Evolutionary conservation across 2,113 vertebrate species (phyloP).

Genomic region (Bubo scandiacus): DNA sequence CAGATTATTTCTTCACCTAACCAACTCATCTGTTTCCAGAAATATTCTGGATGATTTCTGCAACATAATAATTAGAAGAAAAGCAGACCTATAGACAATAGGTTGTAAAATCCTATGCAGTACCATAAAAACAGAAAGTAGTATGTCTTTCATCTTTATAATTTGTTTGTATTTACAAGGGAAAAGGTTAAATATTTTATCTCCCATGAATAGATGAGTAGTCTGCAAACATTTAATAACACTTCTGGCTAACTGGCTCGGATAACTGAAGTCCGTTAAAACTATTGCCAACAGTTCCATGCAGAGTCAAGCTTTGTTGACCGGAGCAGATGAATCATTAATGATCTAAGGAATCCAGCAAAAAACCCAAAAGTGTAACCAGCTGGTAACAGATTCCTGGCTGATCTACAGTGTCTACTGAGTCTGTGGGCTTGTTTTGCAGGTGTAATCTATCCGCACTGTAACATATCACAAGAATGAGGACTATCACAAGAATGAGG

Average conservation of each 20-base stretch:
- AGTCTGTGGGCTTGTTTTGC: not conserved
- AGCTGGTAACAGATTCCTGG: not conserved
- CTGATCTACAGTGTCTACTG: not conserved
- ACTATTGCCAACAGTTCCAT: not conserved
- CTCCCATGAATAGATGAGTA: not conserved
- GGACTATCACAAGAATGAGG: not conserved
- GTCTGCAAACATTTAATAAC: not conserved
- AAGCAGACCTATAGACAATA: not conserved
- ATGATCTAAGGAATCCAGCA: not conserved
- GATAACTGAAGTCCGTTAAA: not conserved
- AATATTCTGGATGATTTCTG: not conserved
- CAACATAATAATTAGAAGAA: not conserved
- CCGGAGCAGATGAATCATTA: not conserved
- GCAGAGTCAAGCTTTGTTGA: not conserved
- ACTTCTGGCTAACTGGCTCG: not conserved
- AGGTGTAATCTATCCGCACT: rapidly evolving
- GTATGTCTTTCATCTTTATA: not conserved
- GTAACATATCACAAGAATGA: not conserved
- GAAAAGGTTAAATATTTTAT: slow-evolving; percentile 5
- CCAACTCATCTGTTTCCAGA: not conserved
- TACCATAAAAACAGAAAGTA: not conserved
- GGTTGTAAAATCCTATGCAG: not conserved
- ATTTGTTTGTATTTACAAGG: not conserved
- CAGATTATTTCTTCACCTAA: not conserved
- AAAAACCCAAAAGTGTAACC: not conserved